Conservation (phyloP, 2,888 invertebrate genomes). For the Drosophila histrio region DNA sequence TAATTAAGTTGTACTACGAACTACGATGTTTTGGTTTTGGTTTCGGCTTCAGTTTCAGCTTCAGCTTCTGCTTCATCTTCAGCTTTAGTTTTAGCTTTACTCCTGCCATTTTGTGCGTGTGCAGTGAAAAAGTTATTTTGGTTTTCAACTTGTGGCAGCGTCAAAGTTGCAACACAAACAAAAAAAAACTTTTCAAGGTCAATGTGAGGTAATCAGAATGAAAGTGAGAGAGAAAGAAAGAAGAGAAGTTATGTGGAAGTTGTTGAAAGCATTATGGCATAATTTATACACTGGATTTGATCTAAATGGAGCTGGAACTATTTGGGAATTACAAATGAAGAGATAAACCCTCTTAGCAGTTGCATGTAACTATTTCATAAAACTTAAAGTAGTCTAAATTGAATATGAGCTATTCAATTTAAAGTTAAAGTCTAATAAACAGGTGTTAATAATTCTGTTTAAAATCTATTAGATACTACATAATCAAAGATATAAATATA, state of each 20-base stretch:
- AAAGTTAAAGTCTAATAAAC: too few relatives aligned
- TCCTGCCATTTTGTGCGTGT: constrained; percentile 28
- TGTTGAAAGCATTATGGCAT: constrained; percentile 6
- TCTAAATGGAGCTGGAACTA: background rate
- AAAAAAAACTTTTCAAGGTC: constrained; percentile 55
- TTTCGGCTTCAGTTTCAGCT: constrained; percentile 19
- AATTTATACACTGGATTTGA: background rate
- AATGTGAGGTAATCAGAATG: constrained; percentile 5
- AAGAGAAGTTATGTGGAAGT: background rate
- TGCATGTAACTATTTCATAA: too few relatives aligned
- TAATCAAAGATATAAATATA: too few relatives aligned
- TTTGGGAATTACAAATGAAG: too few relatives aligned
- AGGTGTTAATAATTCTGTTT: too few relatives aligned
- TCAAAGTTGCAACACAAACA: constrained; percentile 40
- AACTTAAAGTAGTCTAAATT: too few relatives aligned
- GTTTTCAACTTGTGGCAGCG: constrained; percentile 25
- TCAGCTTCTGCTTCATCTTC: constrained; percentile 10
- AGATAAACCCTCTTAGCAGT: too few relatives aligned
- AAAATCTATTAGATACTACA: too few relatives aligned
- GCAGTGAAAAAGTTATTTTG: constrained; percentile 23
- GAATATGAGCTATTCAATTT: too few relatives aligned
- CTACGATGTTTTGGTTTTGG: constrained; percentile 47
- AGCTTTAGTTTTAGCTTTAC: constrained; percentile 26
- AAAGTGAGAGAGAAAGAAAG: background rate
- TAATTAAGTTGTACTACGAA: constrained; percentile 77